Conservation (phyloP, 1,140 invertebrate species). For the Drepana arcuata region DNA sequence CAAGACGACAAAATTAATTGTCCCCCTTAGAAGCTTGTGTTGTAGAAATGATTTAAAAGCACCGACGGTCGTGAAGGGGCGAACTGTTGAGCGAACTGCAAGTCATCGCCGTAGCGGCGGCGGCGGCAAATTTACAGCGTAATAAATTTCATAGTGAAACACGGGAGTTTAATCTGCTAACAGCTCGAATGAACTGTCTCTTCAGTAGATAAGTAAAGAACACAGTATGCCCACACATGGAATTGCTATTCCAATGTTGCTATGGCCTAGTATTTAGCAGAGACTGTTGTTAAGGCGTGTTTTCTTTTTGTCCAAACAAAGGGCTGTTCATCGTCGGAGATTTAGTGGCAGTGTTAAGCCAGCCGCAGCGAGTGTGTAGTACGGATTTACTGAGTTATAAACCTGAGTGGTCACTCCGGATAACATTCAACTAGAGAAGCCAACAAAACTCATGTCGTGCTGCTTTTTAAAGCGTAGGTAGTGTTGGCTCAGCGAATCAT, state of each 20-base stretch:
- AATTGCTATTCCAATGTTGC: no score
- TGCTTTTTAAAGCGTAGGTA: no score
- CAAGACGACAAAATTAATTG: constrained; percentile 44
- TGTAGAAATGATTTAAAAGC: constrained; percentile 47
- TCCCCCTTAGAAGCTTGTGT: constrained; percentile 34
- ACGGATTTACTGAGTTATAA: constrained; percentile 19
- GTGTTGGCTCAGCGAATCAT: no score
- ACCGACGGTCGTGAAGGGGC: constrained; percentile 23
- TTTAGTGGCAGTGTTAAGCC: constrained; percentile 18
- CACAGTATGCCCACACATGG: constrained; percentile 10
- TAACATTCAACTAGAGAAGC: constrained; percentile 3
- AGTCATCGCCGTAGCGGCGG: constrained; percentile 40
- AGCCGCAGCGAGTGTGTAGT: constrained; percentile 13
- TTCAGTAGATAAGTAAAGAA: constrained; percentile 20
- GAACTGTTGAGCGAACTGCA: constrained; percentile 31
- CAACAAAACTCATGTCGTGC: no score
- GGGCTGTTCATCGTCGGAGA: constrained; percentile 17
- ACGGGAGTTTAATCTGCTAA: constrained; percentile 51
- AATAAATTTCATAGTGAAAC: constrained; percentile 50
- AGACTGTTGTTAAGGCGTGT: constrained; percentile 5
- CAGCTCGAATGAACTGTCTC: constrained; percentile 53
- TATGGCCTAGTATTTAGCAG: constrained; percentile 8
- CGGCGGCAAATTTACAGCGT: constrained; percentile 42
- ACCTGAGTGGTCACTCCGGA: constrained; percentile 10
- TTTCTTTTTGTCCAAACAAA: constrained; percentile 17